Conservation (phyloP, 2,888 invertebrate genomes). For the Pheosia gnoma region DNA sequence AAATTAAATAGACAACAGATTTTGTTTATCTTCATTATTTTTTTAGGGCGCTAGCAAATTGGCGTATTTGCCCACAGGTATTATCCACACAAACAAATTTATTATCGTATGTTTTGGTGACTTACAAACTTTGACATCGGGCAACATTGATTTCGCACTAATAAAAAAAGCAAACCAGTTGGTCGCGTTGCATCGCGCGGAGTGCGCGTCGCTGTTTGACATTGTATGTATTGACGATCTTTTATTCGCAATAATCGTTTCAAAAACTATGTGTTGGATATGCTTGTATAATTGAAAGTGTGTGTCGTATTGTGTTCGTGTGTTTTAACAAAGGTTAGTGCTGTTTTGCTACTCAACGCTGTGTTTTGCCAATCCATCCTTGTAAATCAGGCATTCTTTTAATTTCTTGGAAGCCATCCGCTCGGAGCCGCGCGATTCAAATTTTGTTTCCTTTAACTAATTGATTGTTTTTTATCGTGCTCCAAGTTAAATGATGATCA, state of each 20-base stretch:
- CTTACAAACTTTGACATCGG: conserved; percentile 1
- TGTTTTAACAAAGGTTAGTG: neutral
- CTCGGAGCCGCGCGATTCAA: neutral
- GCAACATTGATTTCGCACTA: neutral
- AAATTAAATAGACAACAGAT: too few species aligned
- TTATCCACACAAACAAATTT: neutral
- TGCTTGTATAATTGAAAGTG: neutral
- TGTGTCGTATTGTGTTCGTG: neutral
- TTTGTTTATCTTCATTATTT: too few species aligned
- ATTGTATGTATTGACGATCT: neutral
- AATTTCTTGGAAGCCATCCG: neutral
- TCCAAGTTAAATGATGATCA: too few species aligned
- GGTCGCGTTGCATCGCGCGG: neutral
- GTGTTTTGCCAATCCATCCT: neutral
- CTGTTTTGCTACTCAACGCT: neutral
- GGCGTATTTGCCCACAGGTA: neutral
- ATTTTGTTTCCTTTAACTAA: neutral
- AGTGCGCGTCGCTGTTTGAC: neutral
- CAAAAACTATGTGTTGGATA: neutral
- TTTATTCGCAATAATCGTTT: neutral
- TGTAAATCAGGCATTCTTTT: neutral
- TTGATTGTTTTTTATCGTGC: too few species aligned
- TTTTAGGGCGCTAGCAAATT: too few species aligned
- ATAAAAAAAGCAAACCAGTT: neutral
- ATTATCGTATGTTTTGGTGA: neutral